phyloP scores from a whole-genome alignment of 1,140 invertebrate species.

The Lutraria rhynchaena region DNA sequence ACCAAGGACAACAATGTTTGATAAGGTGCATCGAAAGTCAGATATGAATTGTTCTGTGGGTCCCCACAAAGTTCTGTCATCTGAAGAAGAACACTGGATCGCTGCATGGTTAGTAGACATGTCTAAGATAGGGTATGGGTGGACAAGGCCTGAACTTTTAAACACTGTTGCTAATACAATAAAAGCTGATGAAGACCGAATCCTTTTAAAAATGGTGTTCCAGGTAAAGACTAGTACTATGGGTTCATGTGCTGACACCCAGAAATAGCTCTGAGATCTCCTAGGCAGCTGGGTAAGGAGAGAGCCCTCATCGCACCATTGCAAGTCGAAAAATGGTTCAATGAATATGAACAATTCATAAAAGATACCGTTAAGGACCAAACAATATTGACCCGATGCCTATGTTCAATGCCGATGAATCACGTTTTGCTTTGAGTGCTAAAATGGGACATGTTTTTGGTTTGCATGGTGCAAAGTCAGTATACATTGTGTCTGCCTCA shows the following conservation, averaged over 20 bases:
- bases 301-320: conserved; percentile 7
- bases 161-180: neutral
- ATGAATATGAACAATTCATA: conserved; percentile 8
- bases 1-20: neutral
- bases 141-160: conserved; percentile 2
- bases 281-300: conserved; percentile 37
- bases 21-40: conserved; percentile 14
- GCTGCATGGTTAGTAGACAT: conserved; percentile 7
- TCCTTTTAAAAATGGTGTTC: conserved; percentile 6
- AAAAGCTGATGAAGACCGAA: neutral
- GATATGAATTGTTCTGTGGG: neutral
- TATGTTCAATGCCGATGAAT: conserved; percentile 19
- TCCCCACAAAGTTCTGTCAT: neutral
- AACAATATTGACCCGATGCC: neutral
- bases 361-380: neutral
- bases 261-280: conserved; percentile 25
- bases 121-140: conserved; percentile 10
- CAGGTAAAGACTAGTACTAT: conserved; percentile 30
- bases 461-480: conserved; percentile 16
- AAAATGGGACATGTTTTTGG: conserved; percentile 34
- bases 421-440: too few relatives aligned
- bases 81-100: neutral
- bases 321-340: conserved; percentile 23
- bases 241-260: conserved; percentile 23
- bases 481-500: conserved; percentile 30